phyloP scores from a whole-genome alignment of 2,113 vertebrate species.

The Silurus meridionalis region DNA sequence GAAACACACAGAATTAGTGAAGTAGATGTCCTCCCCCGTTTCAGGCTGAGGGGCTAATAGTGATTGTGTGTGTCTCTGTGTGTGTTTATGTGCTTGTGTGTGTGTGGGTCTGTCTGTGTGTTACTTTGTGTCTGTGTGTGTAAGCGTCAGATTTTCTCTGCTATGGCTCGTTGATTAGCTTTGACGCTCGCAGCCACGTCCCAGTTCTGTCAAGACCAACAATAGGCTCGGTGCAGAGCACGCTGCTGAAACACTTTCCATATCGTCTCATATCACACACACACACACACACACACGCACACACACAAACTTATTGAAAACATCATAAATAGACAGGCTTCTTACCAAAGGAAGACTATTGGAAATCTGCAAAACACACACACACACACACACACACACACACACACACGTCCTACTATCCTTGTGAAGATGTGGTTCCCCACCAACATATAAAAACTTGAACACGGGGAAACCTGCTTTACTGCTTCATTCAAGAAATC shows the following conservation, averaged over 20 bases:
- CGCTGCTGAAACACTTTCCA: slow-evolving; percentile 66
- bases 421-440: neutral
- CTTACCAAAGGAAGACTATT: neutral
- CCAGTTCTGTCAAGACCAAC: slow-evolving; percentile 75
- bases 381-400: slow-evolving; percentile 13
- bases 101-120: slow-evolving; percentile 48
- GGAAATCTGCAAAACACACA: neutral
- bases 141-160: slow-evolving; percentile 62
- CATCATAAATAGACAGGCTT: slow-evolving; percentile 31
- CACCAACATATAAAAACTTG: no score
- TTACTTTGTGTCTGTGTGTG: slow-evolving; percentile 52
- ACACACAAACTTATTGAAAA: slow-evolving; percentile 36
- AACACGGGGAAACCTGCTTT: neutral
- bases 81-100: slow-evolving; percentile 52
- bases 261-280: neutral
- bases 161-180: slow-evolving; percentile 72
- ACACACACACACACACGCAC: slow-evolving; percentile 48
- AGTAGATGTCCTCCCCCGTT: slow-evolving; percentile 1
- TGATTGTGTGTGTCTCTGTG: slow-evolving; percentile 49
- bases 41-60: neutral
- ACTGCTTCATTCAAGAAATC: no score
- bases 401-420: neutral
- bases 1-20: slow-evolving; percentile 24
- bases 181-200: slow-evolving; percentile 73
- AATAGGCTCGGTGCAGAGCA: slow-evolving; percentile 68